phyloP scores from a whole-genome alignment of 2,888 invertebrate genomes.

The Agelastica alni region DNA sequence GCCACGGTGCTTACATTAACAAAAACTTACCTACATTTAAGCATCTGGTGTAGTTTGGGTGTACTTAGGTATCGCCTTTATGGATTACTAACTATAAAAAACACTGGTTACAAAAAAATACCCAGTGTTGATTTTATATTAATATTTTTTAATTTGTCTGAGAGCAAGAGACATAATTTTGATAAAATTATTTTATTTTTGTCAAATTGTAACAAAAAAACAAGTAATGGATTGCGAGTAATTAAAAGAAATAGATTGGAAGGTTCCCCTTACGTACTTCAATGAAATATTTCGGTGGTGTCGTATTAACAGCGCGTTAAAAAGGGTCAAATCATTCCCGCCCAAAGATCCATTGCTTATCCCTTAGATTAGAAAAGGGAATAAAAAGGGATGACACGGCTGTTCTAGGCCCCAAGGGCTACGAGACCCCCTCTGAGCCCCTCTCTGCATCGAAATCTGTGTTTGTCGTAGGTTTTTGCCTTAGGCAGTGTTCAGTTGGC shows the following conservation, averaged over 20 bases:
- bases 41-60: too few relatives aligned
- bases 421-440: constrained; percentile 12
- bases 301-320: constrained; percentile 12
- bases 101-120: too few relatives aligned
- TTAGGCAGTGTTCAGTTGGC: constrained; percentile 14
- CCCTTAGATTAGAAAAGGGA: constrained; percentile 23
- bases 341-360: constrained; percentile 1
- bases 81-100: too few relatives aligned
- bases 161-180: too few relatives aligned
- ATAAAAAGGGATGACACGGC: constrained; percentile 25
- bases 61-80: too few relatives aligned
- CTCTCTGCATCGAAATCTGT: constrained; percentile 36
- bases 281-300: constrained; percentile 1
- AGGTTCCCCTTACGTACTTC: not conserved
- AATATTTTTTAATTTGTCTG: too few relatives aligned
- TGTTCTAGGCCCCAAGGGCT: constrained; percentile 15
- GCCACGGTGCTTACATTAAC: too few relatives aligned
- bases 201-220: not conserved
- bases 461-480: constrained; percentile 32
- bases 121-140: too few relatives aligned
- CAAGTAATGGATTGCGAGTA: not conserved
- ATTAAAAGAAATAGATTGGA: not conserved
- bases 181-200: not conserved
- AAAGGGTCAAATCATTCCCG: constrained; percentile 22
- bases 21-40: too few relatives aligned